Evolutionary conservation across 1,140 invertebrate genomes (phyloP).

Genomic region (Drosophila tsacasi): DNA sequence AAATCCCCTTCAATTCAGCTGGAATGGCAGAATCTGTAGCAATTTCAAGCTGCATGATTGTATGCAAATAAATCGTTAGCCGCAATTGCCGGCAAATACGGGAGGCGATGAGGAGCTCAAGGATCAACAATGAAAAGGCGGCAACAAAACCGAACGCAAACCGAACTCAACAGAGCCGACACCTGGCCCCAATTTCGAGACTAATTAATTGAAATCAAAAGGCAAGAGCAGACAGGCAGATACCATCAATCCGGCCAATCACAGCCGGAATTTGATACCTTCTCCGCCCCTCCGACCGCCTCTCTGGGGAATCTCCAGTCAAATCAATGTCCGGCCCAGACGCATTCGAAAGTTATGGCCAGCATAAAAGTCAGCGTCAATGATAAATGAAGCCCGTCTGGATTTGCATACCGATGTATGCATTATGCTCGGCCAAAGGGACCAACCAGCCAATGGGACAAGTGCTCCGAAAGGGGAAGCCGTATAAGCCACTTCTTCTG

Average conservation of each 20-base stretch:
- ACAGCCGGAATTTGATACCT: slow-evolving; percentile 23
- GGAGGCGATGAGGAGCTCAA: background rate
- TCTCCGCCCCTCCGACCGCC: background rate
- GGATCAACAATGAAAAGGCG: slow-evolving; percentile 18
- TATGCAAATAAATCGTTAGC: slow-evolving; percentile 52
- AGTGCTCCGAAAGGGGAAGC: slow-evolving; percentile 3
- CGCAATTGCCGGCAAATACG: slow-evolving; percentile 42
- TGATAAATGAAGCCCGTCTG: slow-evolving; percentile 70
- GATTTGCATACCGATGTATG: slow-evolving; percentile 64
- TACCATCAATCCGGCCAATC: slow-evolving; percentile 33
- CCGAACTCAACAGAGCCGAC: slow-evolving; percentile 8
- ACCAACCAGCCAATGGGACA: slow-evolving; percentile 4
- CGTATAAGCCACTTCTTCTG: slow-evolving; percentile 35
- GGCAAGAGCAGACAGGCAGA: slow-evolving; percentile 1
- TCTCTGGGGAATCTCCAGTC: slow-evolving; percentile 27
- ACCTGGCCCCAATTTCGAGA: slow-evolving; percentile 60
- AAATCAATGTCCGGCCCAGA: slow-evolving; percentile 69
- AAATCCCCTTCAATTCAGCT: slow-evolving; percentile 38
- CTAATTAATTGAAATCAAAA: slow-evolving; percentile 70
- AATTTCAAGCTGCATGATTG: slow-evolving; percentile 43
- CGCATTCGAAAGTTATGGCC: slow-evolving; percentile 57
- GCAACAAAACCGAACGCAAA: slow-evolving; percentile 13
- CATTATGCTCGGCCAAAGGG: slow-evolving; percentile 21
- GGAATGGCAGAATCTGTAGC: slow-evolving; percentile 19
- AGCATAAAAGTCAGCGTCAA: slow-evolving; percentile 71